Evolutionary conservation across 64 coral and sea anemone species (phyloP).

Genomic region (Stylophora pistillata): DNA sequence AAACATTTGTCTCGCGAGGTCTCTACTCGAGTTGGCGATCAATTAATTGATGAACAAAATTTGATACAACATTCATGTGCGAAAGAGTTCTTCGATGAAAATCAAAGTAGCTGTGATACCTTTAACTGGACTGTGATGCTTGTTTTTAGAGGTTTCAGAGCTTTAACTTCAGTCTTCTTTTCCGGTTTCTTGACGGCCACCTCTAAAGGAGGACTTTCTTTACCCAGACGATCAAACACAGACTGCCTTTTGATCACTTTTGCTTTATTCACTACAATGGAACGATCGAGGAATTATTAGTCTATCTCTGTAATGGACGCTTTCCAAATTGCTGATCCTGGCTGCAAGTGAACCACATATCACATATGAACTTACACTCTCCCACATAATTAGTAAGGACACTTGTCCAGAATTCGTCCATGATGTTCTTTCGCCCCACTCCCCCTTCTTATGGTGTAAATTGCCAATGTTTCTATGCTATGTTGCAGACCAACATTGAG

Average conservation of each 20-base stretch:
- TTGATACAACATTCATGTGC: not conserved
- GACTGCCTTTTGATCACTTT: conserved; percentile 62
- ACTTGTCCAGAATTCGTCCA: too few species aligned
- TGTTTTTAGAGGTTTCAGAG: conserved; percentile 68
- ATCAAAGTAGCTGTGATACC: not conserved
- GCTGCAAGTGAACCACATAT: too few species aligned
- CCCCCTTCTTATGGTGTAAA: too few species aligned
- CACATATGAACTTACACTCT: too few species aligned
- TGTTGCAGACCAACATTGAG: too few species aligned
- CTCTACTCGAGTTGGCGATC: too few species aligned
- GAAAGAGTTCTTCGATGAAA: not conserved
- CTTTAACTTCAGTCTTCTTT: conserved; percentile 21
- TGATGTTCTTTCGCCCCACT: too few species aligned
- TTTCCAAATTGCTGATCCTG: too few species aligned
- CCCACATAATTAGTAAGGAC: too few species aligned
- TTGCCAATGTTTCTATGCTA: too few species aligned
- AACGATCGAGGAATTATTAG: not conserved
- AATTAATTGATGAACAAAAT: not conserved
- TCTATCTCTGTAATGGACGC: too few species aligned
- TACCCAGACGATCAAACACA: conserved; percentile 87
- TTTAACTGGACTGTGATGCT: conserved; percentile 32
- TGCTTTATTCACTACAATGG: conserved; percentile 54
- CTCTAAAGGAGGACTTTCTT: conserved; percentile 53
- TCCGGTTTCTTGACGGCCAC: not conserved
- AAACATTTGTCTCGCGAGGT: too few species aligned